Evolutionary conservation across 2,888 invertebrate species (phyloP).

Genomic region (Drosophila subsilvestris): DNA sequence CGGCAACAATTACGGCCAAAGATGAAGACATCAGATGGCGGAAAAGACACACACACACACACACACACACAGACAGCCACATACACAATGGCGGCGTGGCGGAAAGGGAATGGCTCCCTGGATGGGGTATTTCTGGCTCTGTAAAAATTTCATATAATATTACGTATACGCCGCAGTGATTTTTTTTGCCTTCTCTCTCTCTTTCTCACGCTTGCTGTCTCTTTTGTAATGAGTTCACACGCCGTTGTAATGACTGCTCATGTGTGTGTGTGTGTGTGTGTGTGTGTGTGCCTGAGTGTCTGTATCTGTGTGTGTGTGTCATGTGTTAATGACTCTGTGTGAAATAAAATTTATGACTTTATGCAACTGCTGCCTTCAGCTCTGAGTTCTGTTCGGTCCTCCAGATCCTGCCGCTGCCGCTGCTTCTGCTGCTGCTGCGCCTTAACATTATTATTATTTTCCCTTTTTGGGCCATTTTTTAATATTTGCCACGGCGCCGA

Average conservation of each 20-base stretch:
- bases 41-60: conserved; percentile 29
- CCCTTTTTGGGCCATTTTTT: conserved; percentile 65
- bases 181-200: conserved; percentile 35
- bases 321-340: conserved; percentile 79
- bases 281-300: conserved; percentile 26
- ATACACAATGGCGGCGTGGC: conserved; percentile 10
- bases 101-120: conserved; percentile 9
- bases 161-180: conserved; percentile 75
- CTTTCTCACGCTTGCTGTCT: conserved; percentile 33
- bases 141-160: conserved; percentile 68
- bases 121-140: conserved; percentile 29
- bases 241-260: conserved; percentile 28
- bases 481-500: conserved; percentile 69
- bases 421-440: conserved; percentile 28
- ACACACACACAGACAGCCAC: conserved; percentile 16
- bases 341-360: conserved; percentile 80
- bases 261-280: conserved; percentile 19
- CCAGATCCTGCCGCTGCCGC: conserved; percentile 22
- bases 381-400: conserved; percentile 37
- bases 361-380: conserved; percentile 73
- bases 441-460: conserved; percentile 50
- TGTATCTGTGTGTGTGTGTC: conserved; percentile 57
- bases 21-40: conserved; percentile 73
- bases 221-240: conserved; percentile 76
- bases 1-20: conserved; percentile 72